phyloP scores from a whole-genome alignment of 2,888 invertebrate species.

The Gortyna flavago region DNA sequence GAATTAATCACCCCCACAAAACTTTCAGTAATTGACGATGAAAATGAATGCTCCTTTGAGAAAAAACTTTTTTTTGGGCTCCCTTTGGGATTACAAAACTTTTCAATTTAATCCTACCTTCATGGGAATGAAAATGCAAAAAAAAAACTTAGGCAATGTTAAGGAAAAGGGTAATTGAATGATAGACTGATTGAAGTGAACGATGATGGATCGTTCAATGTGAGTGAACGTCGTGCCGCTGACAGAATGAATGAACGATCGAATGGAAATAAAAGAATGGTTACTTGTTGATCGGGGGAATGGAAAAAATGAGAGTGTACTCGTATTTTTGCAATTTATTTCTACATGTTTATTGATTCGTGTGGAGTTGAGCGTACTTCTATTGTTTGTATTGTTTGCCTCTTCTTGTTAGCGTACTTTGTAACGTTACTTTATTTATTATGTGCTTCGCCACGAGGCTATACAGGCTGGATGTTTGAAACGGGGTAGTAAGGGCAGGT shows the following conservation, averaged over 20 bases:
- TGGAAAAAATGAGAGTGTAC: conserved; percentile 46
- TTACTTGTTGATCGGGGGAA: conserved; percentile 63
- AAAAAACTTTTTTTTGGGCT: conserved; percentile 51
- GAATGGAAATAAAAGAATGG: conserved; percentile 58
- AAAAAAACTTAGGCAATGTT: conserved; percentile 28
- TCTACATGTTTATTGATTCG: conserved; percentile 29
- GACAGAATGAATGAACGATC: conserved; percentile 57
- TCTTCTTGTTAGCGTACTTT: not conserved
- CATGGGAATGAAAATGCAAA: conserved; percentile 34
- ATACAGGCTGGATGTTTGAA: not conserved
- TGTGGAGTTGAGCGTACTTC: not conserved
- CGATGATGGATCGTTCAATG: conserved; percentile 59
- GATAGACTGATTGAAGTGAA: conserved; percentile 57
- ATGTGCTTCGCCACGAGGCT: not conserved
- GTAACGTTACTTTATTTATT: conserved; percentile 1
- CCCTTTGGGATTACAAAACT: conserved; percentile 49
- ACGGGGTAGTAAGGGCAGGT: not conserved
- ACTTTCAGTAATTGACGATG: conserved; percentile 60
- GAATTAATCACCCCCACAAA: conserved; percentile 37
- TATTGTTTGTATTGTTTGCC: conserved; percentile 27
- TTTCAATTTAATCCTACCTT: conserved; percentile 45
- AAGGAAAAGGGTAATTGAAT: conserved; percentile 58
- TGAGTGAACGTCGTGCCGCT: conserved; percentile 56
- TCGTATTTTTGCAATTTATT: conserved; percentile 51
- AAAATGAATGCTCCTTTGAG: conserved; percentile 53